Evolutionary conservation across 2,888 invertebrate genomes (phyloP).

Genomic region (Mechanitis messenoides): DNA sequence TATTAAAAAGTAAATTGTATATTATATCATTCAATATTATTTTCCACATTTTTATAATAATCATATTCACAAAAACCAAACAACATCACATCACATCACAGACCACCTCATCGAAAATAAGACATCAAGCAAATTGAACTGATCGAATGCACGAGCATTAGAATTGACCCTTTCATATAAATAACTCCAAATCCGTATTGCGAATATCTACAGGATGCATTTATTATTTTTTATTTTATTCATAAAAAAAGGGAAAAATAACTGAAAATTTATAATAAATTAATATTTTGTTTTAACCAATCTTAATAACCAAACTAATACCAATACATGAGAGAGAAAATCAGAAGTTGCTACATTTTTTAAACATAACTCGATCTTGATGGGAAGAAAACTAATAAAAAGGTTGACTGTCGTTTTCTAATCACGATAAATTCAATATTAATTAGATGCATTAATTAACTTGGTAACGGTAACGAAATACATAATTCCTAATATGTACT

Average conservation of each 20-base stretch:
- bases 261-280: neutral
- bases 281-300: constrained; percentile 1
- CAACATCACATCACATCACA: constrained; percentile 21
- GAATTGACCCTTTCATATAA: constrained; percentile 63
- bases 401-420: constrained; percentile 15
- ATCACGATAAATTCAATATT: constrained; percentile 18
- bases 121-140: constrained; percentile 68
- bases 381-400: constrained; percentile 15
- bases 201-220: constrained; percentile 43
- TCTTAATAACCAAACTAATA: constrained; percentile 2
- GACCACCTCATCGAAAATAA: constrained; percentile 72
- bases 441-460: constrained; percentile 24
- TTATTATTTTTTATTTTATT: constrained; percentile 6
- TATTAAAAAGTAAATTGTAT: no score
- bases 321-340: neutral
- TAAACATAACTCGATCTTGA: constrained; percentile 1
- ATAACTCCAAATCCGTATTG: constrained; percentile 61
- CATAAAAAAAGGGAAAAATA: neutral
- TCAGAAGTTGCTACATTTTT: neutral
- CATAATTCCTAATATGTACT: constrained; percentile 22
- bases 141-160: constrained; percentile 65
- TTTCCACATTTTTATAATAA: no score
- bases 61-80: neutral
- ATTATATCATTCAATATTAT: no score
- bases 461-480: constrained; percentile 21